Conservation (phyloP, 1,140 invertebrate genomes). For the Sminthurinus signatus region DNA sequence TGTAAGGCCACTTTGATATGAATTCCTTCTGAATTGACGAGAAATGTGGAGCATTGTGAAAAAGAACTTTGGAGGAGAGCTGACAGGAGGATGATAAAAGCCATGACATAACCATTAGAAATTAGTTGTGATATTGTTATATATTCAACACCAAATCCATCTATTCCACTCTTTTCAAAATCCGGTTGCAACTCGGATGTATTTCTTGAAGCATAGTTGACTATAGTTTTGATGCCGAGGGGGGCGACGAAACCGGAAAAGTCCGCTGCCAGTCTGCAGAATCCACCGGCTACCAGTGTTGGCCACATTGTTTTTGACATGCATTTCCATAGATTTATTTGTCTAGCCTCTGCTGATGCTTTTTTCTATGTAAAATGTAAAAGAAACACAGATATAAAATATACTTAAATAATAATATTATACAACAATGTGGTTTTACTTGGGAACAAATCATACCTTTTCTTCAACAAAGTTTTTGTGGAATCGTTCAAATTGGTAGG, state of each 20-base stretch:
- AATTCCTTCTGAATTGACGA: conserved; percentile 72
- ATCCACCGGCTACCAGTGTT: conserved; percentile 62
- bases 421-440: too few relatives aligned
- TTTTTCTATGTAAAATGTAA: background rate
- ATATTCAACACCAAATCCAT: conserved; percentile 38
- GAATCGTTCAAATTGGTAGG: conserved; percentile 52
- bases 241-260: conserved; percentile 66
- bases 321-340: conserved; percentile 55
- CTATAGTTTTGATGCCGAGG: conserved; percentile 48
- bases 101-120: conserved; percentile 70
- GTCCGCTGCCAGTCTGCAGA: conserved; percentile 72
- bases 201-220: conserved; percentile 28
- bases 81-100: conserved; percentile 63
- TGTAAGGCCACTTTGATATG: conserved; percentile 71
- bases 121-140: conserved; percentile 56
- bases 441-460: conserved; percentile 48
- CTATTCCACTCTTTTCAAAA: conserved; percentile 3
- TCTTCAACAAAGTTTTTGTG: conserved; percentile 48
- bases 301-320: conserved; percentile 64
- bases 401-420: too few relatives aligned
- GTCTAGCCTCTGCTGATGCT: conserved; percentile 4
- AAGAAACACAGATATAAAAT: too few relatives aligned
- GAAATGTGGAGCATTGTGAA: conserved; percentile 75
- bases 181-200: background rate
- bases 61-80: conserved; percentile 67